Percentiles rank a stretch among this genome's conserved stretches.
Conservation (phyloP, 2,113 vertebrate genomes). For the Sardina pilchardus region DNA sequence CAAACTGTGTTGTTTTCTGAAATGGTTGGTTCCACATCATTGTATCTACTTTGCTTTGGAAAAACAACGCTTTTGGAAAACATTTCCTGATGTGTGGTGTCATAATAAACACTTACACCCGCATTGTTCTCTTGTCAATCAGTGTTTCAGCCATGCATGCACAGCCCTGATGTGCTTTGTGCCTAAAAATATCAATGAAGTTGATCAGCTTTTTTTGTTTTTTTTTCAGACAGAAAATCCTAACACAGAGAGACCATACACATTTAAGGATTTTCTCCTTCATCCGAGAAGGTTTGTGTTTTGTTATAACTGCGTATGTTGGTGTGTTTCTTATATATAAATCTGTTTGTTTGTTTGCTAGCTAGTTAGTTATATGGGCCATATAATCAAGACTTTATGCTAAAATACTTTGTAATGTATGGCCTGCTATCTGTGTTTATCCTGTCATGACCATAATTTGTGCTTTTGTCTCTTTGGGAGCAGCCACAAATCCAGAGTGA, state of each 20-base stretch:
- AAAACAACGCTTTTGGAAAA: slow-evolving; percentile 38
- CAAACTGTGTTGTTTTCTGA: slow-evolving; percentile 28
- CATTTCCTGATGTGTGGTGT: slow-evolving; percentile 61
- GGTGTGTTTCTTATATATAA: background rate
- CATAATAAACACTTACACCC: slow-evolving; percentile 49
- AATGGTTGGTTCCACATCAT: slow-evolving; percentile 55
- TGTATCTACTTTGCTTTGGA: slow-evolving; percentile 55
- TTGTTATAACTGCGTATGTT: background rate
- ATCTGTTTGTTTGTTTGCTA: background rate
- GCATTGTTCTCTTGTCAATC: slow-evolving; percentile 30
- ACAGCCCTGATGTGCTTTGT: slow-evolving; percentile 28
- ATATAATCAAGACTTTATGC: background rate
- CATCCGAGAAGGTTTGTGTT: slow-evolving; percentile 87
- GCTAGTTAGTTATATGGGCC: too few species aligned
- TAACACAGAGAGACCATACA: slow-evolving; percentile 89
- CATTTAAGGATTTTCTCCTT: slow-evolving; percentile 98
- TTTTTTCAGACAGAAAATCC: slow-evolving; percentile 94
- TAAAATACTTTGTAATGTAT: background rate
- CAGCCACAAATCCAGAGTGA: slow-evolving; percentile 95
- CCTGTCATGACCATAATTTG: background rate
- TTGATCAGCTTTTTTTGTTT: slow-evolving; percentile 26
- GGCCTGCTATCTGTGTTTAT: background rate
- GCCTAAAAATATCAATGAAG: slow-evolving; percentile 21
- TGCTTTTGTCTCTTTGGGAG: slow-evolving; percentile 41
- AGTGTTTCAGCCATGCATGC: background rate